Evolutionary conservation across 2,888 invertebrate genomes (phyloP), one percentile per base, ranked within the genome.

Genomic region (Patella caerulea): DNA sequence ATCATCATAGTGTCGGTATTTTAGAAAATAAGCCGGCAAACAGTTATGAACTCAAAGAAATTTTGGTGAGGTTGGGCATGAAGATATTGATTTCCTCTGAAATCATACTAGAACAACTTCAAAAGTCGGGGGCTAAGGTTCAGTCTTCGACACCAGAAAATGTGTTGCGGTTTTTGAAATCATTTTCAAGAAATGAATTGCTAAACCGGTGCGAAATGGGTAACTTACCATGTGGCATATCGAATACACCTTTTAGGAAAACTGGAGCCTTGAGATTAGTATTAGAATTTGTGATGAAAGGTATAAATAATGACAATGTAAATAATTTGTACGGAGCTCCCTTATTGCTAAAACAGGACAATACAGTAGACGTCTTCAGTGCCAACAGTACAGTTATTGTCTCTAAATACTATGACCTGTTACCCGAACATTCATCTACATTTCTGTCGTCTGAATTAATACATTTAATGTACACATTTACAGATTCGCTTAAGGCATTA

Each of bases 31-130:
- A 45, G 9, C 45, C 45, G 45, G 45, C 45, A 9, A 45, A 1
- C 7, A 45, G 1, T 9, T 56, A 53, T 5, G 52, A 74, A 19
- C 34, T 75, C 9, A 34, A 24, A 54, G 17, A 45, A 3, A 52
- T 81, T 29, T 54, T 81, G 56, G 73, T 72, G 71, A 69, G 56
- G 29, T 9, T 81, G n/a, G 73, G 73, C 72, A 81, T 79, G 81
- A 81, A 81, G 52, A 65, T 81, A 52, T 45, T 81, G 17, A 71
- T 73, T 17, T 34, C 78, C 1, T 77, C 77, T 29, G 53, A 73
- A 14, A 14, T 24, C 15, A 71, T 81, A 59, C 72, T 73, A 55
- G 69, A 74, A 52, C 59, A 70, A 19, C 79, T 81, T 71, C 1
- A 34, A 53, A 17, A 72, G 55, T 56, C 52, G 53, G 52, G 15